A percentile compares a stretch with the other conserved stretches of the same genome.
phyloP scores from a whole-genome alignment of 2,113 vertebrate species.

The Petrocephalus zakoni region DNA sequence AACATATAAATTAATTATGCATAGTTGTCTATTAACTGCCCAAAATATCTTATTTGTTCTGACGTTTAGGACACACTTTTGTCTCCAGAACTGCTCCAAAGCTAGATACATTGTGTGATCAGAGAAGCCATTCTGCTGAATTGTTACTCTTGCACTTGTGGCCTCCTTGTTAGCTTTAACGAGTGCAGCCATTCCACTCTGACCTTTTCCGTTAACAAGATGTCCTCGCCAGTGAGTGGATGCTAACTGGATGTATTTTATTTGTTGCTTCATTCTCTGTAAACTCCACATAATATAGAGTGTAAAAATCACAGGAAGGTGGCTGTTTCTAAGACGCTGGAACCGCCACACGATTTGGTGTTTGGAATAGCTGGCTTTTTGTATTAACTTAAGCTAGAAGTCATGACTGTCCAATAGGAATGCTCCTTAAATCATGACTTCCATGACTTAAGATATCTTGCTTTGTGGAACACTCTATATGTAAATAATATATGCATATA shows the following conservation, averaged over 20 bases:
- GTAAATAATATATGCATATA: neutral
- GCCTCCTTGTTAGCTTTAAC: neutral
- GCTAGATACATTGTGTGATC: neutral
- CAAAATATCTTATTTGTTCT: neutral
- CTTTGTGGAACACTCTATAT: neutral
- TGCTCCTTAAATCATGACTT: neutral
- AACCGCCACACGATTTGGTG: neutral
- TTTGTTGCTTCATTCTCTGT: neutral
- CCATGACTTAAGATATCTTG: neutral
- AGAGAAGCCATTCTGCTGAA: neutral
- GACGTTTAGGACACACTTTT: neutral
- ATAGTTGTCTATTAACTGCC: neutral
- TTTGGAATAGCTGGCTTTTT: neutral
- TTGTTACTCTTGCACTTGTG: neutral
- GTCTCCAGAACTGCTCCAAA: neutral
- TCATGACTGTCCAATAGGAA: neutral
- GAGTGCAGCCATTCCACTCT: neutral
- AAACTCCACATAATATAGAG: neutral
- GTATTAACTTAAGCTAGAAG: neutral
- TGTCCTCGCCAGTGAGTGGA: neutral
- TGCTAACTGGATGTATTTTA: neutral
- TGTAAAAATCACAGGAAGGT: neutral
- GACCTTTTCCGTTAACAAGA: neutral
- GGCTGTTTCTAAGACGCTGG: neutral
- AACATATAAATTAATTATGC: neutral